A percentile compares a stretch with the other conserved stretches of the same genome.
phyloP scores from a whole-genome alignment of 1,140 invertebrate species.

The Micrasema minimum region DNA sequence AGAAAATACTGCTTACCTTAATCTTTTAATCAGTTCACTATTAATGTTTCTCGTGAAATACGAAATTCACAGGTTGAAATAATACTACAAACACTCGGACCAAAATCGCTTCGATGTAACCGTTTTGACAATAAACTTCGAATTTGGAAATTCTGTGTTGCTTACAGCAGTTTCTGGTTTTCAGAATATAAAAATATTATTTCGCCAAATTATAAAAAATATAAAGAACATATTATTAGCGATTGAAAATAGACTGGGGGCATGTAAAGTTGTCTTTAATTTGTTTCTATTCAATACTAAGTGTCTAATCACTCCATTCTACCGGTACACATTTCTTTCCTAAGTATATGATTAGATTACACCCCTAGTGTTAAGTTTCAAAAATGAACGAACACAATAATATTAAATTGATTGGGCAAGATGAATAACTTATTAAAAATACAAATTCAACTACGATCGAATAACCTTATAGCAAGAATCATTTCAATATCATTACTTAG shows the following conservation, averaged over 20 bases:
- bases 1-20: not conserved
- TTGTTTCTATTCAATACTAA: not conserved
- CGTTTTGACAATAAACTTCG: too few species aligned
- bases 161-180: not conserved
- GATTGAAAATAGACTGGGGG: not conserved
- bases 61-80: not conserved
- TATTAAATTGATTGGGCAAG: too few species aligned
- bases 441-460: too few species aligned
- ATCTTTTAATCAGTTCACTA: slow-evolving; percentile 2
- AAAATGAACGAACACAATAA: too few species aligned
- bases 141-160: not conserved
- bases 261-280: slow-evolving; percentile 3
- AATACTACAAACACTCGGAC: not conserved
- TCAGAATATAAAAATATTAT: slow-evolving; percentile 6
- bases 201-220: slow-evolving; percentile 3
- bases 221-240: not conserved
- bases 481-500: too few species aligned
- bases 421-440: too few species aligned
- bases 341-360: too few species aligned
- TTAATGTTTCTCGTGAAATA: not conserved
- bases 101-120: too few species aligned
- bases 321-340: too few species aligned
- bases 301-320: not conserved
- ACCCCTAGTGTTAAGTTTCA: too few species aligned
- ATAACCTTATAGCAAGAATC: too few species aligned